Percentiles rank a stretch among this genome's conserved stretches.
phyloP scores from a whole-genome alignment of 2,888 invertebrate genomes.

The Disparrhopalites patrizii region DNA sequence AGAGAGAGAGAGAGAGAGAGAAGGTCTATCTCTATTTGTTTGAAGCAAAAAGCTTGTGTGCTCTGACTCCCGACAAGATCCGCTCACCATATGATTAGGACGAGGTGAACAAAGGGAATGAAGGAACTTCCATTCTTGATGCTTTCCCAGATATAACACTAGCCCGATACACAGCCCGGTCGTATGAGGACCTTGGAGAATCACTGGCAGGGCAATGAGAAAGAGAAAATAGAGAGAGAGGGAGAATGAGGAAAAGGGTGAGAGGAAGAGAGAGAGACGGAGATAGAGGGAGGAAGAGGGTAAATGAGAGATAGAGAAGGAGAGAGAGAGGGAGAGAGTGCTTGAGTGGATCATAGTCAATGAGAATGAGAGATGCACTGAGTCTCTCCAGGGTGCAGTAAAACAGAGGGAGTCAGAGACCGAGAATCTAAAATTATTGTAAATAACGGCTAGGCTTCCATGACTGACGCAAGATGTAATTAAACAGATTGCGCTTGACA shows the following conservation, averaged over 20 bases:
- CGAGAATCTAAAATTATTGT: slow-evolving; percentile 27
- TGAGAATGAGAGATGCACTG: slow-evolving; percentile 26
- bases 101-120: no score
- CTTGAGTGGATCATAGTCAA: slow-evolving; percentile 26
- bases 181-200: background rate
- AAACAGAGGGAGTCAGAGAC: slow-evolving; percentile 27
- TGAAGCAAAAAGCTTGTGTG: slow-evolving; percentile 15
- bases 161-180: background rate
- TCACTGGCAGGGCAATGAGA: background rate
- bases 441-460: slow-evolving; percentile 27
- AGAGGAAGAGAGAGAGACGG: background rate
- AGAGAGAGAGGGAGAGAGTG: slow-evolving; percentile 16
- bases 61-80: no score
- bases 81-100: no score
- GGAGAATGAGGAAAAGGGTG: background rate
- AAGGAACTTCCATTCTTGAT: no score
- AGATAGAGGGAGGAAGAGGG: background rate
- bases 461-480: slow-evolving; percentile 27
- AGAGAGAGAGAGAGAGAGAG: no score
- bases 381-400: slow-evolving; percentile 29
- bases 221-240: background rate
- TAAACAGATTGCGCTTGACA: slow-evolving; percentile 29
- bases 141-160: background rate
- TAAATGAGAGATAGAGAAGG: slow-evolving; percentile 22
- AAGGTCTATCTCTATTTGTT: slow-evolving; percentile 14